These are phyloP conservation scores for Dallia pectoralis DNA, from an alignment of 2,797 vertebrate genomes.

Conservation along the genomic window DNA sequence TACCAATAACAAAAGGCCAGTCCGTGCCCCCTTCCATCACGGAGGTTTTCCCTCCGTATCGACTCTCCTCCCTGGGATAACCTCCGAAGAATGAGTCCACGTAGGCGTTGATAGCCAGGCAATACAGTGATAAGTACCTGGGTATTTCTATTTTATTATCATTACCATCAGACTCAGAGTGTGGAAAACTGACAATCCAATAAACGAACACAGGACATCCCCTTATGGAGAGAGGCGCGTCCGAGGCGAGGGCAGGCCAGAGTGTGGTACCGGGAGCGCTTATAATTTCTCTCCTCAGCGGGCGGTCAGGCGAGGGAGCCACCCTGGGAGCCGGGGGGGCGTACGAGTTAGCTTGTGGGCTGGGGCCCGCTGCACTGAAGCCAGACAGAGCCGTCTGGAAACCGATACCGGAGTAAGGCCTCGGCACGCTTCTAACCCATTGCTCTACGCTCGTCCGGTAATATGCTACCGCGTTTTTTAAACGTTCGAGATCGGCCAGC, in stretches of 20 bases:
- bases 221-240: constrained; percentile 36
- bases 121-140: constrained; percentile 77
- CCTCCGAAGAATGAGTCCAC: constrained; percentile 66
- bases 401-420: neutral
- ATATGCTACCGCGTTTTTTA: neutral
- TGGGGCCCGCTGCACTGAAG: constrained; percentile 41
- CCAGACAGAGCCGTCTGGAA: constrained; percentile 3
- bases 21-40: neutral
- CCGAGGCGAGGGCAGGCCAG: constrained; percentile 37
- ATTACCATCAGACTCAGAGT: constrained; percentile 69
- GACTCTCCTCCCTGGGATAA: constrained; percentile 25
- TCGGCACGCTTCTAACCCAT: neutral
- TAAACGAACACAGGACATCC: constrained; percentile 72
- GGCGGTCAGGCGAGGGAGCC: constrained; percentile 2
- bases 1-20: constrained; percentile 45
- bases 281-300: constrained; percentile 40
- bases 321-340: too few species aligned
- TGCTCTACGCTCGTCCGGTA: neutral
- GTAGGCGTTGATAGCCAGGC: constrained; percentile 74
- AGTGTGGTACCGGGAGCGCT: constrained; percentile 50
- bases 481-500: neutral
- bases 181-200: constrained; percentile 77
- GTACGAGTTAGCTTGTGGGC: constrained; percentile 22
- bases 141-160: constrained; percentile 81
- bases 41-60: constrained; percentile 5